Percentiles rank a stretch among this genome's conserved stretches.
Evolutionary conservation across 2,888 invertebrate genomes (phyloP).

Genomic region (Micoletzkya japonica): DNA sequence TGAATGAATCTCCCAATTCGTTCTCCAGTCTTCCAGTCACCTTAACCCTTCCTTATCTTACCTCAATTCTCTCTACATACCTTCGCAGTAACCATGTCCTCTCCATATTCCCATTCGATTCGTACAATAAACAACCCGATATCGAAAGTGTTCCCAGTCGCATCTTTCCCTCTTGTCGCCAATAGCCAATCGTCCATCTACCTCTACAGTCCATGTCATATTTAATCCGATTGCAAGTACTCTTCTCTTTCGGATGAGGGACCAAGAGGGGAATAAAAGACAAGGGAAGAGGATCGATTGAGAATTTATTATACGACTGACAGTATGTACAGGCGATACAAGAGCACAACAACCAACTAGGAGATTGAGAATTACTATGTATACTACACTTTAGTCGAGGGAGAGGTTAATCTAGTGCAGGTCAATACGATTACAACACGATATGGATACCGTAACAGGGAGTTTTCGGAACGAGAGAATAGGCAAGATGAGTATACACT

Average conservation of each 20-base stretch:
- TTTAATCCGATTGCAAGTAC: background rate
- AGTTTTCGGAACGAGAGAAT: conserved; percentile 22
- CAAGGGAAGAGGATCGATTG: background rate
- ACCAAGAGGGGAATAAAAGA: background rate
- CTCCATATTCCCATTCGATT: too few species aligned
- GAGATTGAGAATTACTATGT: too few species aligned
- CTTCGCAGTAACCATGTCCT: background rate
- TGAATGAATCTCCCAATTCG: conserved; percentile 21
- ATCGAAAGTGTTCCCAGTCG: too few species aligned
- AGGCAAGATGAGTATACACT: conserved; percentile 7
- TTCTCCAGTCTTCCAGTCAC: background rate
- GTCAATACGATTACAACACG: too few species aligned
- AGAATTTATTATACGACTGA: too few species aligned
- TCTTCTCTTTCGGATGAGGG: background rate
- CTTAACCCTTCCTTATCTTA: background rate
- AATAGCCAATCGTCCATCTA: conserved; percentile 19
- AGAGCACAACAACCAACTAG: too few species aligned
- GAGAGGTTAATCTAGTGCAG: too few species aligned
- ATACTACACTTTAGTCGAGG: too few species aligned
- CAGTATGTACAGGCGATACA: too few species aligned
- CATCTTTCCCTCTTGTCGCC: background rate
- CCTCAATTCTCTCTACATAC: background rate
- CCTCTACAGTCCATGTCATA: background rate
- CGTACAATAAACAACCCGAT: too few species aligned
- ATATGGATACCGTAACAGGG: background rate